Base-by-base conservation (phyloP, 2,113 vertebrate genomes). In the Grantiella picta region DNA sequence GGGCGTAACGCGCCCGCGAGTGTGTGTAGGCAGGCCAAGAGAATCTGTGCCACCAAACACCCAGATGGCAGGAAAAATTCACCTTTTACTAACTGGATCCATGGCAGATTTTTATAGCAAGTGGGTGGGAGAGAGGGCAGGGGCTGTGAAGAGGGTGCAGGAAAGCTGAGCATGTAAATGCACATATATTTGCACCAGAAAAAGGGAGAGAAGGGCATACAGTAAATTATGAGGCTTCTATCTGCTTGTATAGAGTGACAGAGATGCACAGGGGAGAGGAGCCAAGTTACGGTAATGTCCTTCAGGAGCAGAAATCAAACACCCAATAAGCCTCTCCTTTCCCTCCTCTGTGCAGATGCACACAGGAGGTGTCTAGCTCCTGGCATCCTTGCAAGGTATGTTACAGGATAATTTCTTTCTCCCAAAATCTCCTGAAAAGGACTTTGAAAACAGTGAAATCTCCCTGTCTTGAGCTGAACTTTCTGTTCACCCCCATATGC, bases 61-160 rank as follows among this genome's bases (percentile, higher is more conserved):
- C 93, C 95, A 97, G 94, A 97, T 97, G 96, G 92, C 88, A 92
- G 71, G 82, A 94, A 96, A 96, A 93, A 96, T 84, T 96, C 96
- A 96, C 95, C 96, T 97, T 97, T 96, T 90, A 66, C 90, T 95
- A 88, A 94, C 75, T 92, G 95, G 82, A 94, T 95, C 50, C 0
- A 11, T 89, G 87, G 87, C 94, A 91, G 93, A 95, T 94, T 96
- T 96, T 90, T 83, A 28, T 42, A 56, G 56, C 7, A 10, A 49
- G 90, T 91, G 82, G 85, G 87, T 88, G 73, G 85, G 50, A 94
- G 84, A 94, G 78, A 95, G 91, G 82, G 89, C 83, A 96, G 83
- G 40, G 82, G 66, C 82, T 91, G 78, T 54, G 78, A 89, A 82
- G 79, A 91, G 70, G 70, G 87, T 91, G 82, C 57, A 79, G 80